These are phyloP conservation scores for Dicroscelio sp. DNA, from an alignment of 2,888 invertebrate genomes.

Conservation along the genomic window DNA sequence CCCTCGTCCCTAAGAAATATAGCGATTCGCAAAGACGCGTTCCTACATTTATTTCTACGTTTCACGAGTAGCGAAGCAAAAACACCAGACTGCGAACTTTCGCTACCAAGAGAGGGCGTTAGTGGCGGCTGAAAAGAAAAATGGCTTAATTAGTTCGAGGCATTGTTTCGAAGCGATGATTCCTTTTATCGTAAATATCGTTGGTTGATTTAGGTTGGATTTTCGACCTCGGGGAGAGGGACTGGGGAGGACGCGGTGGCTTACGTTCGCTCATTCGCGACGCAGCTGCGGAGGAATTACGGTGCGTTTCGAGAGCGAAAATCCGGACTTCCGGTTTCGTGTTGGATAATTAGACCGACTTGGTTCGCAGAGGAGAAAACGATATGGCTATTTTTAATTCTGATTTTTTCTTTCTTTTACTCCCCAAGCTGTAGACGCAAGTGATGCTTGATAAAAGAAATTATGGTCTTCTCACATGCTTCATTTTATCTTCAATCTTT, in stretches of 20 bases:
- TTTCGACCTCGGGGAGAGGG: background rate
- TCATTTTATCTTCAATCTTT: no score
- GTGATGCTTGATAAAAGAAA: no score
- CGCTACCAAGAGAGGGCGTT: constrained; percentile 30
- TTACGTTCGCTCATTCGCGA: constrained; percentile 85
- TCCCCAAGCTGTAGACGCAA: no score
- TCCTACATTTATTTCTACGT: constrained; percentile 77
- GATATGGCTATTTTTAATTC: constrained; percentile 30
- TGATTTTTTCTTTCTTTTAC: no score
- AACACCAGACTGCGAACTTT: constrained; percentile 51
- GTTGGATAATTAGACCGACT: constrained; percentile 50
- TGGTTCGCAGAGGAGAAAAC: constrained; percentile 8
- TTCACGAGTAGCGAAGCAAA: constrained; percentile 71
- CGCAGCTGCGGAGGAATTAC: constrained; percentile 88
- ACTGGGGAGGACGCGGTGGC: no score
- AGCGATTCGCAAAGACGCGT: constrained; percentile 77
- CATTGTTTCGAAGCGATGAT: constrained; percentile 61
- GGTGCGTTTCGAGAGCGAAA: constrained; percentile 84
- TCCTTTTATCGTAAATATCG: constrained; percentile 66
- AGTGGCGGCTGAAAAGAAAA: constrained; percentile 56
- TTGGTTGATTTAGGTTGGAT: background rate
- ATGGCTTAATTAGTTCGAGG: constrained; percentile 67
- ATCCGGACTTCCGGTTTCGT: constrained; percentile 56
- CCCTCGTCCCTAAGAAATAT: constrained; percentile 80
- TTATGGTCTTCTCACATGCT: no score